Conservation (phyloP, 2,888 invertebrate species). For the Xylocampa areola region DNA sequence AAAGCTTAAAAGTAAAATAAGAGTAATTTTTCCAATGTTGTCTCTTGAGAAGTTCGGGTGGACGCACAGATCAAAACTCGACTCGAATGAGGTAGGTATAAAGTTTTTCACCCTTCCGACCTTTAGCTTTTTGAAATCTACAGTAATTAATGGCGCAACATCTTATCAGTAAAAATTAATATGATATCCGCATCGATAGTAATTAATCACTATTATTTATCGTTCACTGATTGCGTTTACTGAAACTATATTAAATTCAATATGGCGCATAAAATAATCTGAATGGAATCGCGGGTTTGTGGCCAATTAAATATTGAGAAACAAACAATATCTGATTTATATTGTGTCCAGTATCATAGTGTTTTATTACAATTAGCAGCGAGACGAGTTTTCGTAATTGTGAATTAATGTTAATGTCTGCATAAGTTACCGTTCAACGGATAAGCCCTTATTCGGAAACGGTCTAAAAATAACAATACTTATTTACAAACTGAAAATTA, state of each 20-base stretch:
- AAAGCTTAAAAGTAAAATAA: too few species aligned
- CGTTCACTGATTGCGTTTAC: slow-evolving; percentile 49
- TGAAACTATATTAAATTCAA: slow-evolving; percentile 64
- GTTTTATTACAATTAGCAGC: slow-evolving; percentile 66
- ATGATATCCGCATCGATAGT: slow-evolving; percentile 36
- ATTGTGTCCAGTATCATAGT: slow-evolving; percentile 65
- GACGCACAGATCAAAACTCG: too few species aligned
- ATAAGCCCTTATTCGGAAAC: slow-evolving; percentile 41
- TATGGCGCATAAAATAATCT: slow-evolving; percentile 65
- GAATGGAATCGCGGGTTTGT: slow-evolving; percentile 60
- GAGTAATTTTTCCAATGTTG: too few species aligned
- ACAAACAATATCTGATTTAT: slow-evolving; percentile 74
- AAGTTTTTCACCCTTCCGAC: too few species aligned
- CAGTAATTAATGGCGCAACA: slow-evolving; percentile 29
- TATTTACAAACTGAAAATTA: too few species aligned
- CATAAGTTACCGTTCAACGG: slow-evolving; percentile 39
- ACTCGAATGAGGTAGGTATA: too few species aligned
- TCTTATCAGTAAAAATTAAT: slow-evolving; percentile 45
- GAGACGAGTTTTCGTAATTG: slow-evolving; percentile 61
- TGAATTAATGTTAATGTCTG: slow-evolving; percentile 58
- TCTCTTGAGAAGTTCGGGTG: too few species aligned
- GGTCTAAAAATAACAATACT: too few species aligned
- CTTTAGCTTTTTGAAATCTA: too few species aligned
- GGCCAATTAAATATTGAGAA: slow-evolving; percentile 70
- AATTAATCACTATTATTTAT: slow-evolving; percentile 55